A percentile compares a stretch with the other conserved stretches of the same genome.
These are phyloP conservation scores for Pegea sp. DNA, from an alignment of 23 tunicate genomes.

Conservation along the genomic window DNA sequence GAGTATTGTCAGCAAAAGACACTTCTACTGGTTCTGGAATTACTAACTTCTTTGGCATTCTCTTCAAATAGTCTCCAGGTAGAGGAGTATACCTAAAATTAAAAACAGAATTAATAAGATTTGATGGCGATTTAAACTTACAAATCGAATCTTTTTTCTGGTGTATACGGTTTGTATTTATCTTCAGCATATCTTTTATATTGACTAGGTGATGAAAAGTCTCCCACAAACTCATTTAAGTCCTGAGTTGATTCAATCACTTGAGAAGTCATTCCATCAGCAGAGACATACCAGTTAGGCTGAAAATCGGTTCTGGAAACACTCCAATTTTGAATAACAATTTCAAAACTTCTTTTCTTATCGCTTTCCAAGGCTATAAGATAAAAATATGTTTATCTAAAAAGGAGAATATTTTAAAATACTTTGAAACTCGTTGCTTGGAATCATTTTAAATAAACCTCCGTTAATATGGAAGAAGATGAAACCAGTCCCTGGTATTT, in stretches of 20 bases:
- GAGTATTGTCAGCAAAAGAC: too few species aligned
- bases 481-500: conserved; percentile 12
- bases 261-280: neutral
- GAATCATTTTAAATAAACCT: conserved; percentile 26
- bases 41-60: too few species aligned
- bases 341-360: too few species aligned
- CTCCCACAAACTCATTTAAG: conserved; percentile 16
- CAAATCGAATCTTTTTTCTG: conserved; percentile 27
- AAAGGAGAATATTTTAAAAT: conserved; percentile 1
- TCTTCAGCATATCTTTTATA: conserved; percentile 58
- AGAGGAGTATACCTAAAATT: too few species aligned
- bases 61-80: too few species aligned
- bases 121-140: conserved; percentile 5
- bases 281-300: conserved; percentile 50
- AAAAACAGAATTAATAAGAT: too few species aligned
- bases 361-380: neutral
- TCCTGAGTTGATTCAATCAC: conserved; percentile 10
- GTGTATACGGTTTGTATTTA: conserved; percentile 34
- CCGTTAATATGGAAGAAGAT: conserved; percentile 30
- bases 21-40: too few species aligned
- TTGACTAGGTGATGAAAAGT: conserved; percentile 8
- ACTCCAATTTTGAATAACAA: conserved; percentile 53
- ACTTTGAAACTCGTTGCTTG: too few species aligned
- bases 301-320: conserved; percentile 40
- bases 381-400: neutral